Evolutionary conservation across 2,888 invertebrate genomes (phyloP).

Genomic region (Andrena camellia): DNA sequence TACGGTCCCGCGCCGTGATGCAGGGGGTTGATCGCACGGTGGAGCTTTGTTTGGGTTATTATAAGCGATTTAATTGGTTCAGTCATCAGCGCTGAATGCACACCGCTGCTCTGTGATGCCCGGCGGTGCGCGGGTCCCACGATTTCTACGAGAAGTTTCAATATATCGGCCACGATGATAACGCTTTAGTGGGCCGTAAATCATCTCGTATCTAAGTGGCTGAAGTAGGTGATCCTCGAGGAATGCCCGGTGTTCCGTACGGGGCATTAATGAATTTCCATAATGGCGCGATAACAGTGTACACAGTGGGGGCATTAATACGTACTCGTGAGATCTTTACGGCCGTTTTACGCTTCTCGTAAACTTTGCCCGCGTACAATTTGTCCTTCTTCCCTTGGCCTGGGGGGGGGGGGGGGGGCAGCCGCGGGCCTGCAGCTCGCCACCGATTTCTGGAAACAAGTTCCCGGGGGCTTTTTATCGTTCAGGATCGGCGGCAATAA

Average conservation of each 20-base stretch:
- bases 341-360: conserved; percentile 60
- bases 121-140: conserved; percentile 37
- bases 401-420: background rate
- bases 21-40: background rate
- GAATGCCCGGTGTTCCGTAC: conserved; percentile 46
- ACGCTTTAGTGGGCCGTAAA: conserved; percentile 54
- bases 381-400: conserved; percentile 36
- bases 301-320: conserved; percentile 58
- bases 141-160: conserved; percentile 51
- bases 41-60: conserved; percentile 2
- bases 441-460: conserved; percentile 14
- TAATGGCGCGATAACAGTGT: conserved; percentile 62
- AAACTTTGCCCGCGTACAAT: conserved; percentile 51
- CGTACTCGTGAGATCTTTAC: conserved; percentile 62
- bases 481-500: background rate
- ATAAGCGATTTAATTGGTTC: conserved; percentile 41
- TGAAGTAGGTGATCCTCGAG: conserved; percentile 43
- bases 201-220: conserved; percentile 58
- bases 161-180: conserved; percentile 55
- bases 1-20: background rate
- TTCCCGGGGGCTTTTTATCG: background rate
- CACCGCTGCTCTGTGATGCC: conserved; percentile 1
- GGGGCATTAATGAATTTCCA: conserved; percentile 62
- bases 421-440: background rate
- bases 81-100: background rate